Percentiles rank a stretch among this genome's conserved stretches.
phyloP scores from a whole-genome alignment of 2,888 invertebrate species.

The Baronia brevicornis region DNA sequence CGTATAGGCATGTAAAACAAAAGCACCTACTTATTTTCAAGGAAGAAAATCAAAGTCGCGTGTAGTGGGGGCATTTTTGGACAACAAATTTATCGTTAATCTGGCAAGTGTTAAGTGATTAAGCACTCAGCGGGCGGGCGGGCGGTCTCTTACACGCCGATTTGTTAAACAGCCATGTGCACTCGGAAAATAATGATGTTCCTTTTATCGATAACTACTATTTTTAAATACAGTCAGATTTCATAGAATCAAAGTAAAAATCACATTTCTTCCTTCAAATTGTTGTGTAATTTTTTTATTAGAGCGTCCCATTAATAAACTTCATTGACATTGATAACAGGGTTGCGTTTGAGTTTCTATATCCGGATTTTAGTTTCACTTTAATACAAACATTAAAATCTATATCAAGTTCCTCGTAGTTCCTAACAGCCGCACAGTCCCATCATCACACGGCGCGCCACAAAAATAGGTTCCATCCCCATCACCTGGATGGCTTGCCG shows the following conservation, averaged over 20 bases:
- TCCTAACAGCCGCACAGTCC: no score
- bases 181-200: conserved; percentile 29
- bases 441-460: no score
- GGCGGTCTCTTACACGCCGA: conserved; percentile 61
- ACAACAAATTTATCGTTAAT: conserved; percentile 65
- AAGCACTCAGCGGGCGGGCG: conserved; percentile 63
- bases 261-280: no score
- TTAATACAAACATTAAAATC: no score
- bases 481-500: no score
- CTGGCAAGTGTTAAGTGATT: conserved; percentile 71
- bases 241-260: no score
- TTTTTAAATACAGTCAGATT: no score
- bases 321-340: no score
- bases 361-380: no score
- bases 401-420: no score
- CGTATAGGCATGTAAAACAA: neutral
- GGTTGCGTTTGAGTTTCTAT: no score
- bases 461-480: no score
- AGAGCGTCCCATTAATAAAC: neutral
- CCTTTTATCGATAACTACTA: conserved; percentile 20
- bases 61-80: conserved; percentile 34
- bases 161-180: conserved; percentile 61
- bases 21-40: conserved; percentile 8
- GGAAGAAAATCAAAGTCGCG: conserved; percentile 6
- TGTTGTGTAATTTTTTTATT: neutral